phyloP scores from a whole-genome alignment of 2,888 invertebrate genomes.

The Allophyes oxyacanthae region DNA sequence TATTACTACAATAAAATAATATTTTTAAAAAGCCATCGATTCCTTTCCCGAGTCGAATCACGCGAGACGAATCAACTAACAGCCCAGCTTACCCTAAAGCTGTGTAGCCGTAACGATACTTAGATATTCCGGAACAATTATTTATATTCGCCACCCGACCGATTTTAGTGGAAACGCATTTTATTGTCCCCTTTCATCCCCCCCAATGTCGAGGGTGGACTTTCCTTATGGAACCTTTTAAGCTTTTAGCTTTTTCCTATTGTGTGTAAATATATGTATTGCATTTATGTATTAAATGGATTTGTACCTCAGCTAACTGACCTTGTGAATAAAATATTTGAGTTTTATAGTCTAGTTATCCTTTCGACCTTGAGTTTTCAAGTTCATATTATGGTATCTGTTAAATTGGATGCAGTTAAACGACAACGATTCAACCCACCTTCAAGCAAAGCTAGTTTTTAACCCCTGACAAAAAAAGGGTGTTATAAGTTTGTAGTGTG shows the following conservation, averaged over 20 bases:
- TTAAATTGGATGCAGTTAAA: too few relatives aligned
- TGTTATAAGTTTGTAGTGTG: too few relatives aligned
- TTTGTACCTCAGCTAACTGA: constrained; percentile 9
- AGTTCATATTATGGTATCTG: constrained; percentile 25
- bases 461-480: too few relatives aligned
- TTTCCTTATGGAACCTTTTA: constrained; percentile 53
- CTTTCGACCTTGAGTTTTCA: constrained; percentile 17
- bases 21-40: too few relatives aligned
- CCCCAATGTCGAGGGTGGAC: constrained; percentile 33
- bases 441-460: too few relatives aligned
- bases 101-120: constrained; percentile 4
- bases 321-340: too few relatives aligned
- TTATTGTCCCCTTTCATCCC: constrained; percentile 40
- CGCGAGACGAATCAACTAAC: neutral
- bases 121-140: constrained; percentile 28
- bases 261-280: constrained; percentile 27
- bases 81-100: neutral
- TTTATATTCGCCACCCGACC: constrained; percentile 38
- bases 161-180: constrained; percentile 45
- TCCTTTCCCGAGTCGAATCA: too few relatives aligned
- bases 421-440: too few relatives aligned
- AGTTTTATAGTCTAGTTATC: constrained; percentile 5
- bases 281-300: constrained; percentile 24
- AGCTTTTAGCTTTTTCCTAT: constrained; percentile 53
- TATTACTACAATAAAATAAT: too few relatives aligned